These are phyloP conservation scores for Ageneiosus marmoratus DNA, from an alignment of 2,113 vertebrate genomes.

Conservation along the genomic window DNA sequence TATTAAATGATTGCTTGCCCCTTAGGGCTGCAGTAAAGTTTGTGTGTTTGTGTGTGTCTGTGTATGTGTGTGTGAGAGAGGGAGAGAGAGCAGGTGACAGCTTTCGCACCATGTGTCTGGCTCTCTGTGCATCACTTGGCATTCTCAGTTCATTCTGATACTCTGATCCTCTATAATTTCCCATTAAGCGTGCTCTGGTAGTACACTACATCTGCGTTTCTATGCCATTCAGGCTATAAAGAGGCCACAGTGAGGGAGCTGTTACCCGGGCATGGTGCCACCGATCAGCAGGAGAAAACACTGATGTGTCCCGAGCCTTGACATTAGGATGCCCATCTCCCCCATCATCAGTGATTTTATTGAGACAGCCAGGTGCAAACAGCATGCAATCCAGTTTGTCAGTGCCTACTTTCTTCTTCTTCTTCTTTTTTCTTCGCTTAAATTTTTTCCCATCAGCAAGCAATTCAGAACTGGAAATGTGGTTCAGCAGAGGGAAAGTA, in stretches of 20 bases:
- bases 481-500: slow-evolving; percentile 26
- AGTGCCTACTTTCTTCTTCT: slow-evolving; percentile 61
- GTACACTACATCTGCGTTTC: neutral
- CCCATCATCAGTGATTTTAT: slow-evolving; percentile 72
- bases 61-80: neutral
- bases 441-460: slow-evolving; percentile 72
- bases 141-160: neutral
- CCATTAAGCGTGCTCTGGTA: neutral
- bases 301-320: slow-evolving; percentile 68
- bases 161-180: slow-evolving; percentile 19
- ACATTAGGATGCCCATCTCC: slow-evolving; percentile 67
- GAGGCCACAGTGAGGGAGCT: slow-evolving; percentile 21
- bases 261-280: slow-evolving; percentile 49
- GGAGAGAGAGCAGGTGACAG: slow-evolving; percentile 4
- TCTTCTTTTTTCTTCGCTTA: slow-evolving; percentile 65
- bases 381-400: slow-evolving; percentile 76
- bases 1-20: neutral
- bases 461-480: slow-evolving; percentile 52
- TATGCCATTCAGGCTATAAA: slow-evolving; percentile 22
- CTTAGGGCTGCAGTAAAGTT: slow-evolving; percentile 1
- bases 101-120: neutral
- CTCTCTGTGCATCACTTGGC: neutral
- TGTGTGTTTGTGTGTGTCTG: neutral
- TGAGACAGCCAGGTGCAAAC: slow-evolving; percentile 74
- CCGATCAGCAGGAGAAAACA: slow-evolving; percentile 64